phyloP scores from a whole-genome alignment of 64 coral and sea anemone genomes.

The Porites lutea region DNA sequence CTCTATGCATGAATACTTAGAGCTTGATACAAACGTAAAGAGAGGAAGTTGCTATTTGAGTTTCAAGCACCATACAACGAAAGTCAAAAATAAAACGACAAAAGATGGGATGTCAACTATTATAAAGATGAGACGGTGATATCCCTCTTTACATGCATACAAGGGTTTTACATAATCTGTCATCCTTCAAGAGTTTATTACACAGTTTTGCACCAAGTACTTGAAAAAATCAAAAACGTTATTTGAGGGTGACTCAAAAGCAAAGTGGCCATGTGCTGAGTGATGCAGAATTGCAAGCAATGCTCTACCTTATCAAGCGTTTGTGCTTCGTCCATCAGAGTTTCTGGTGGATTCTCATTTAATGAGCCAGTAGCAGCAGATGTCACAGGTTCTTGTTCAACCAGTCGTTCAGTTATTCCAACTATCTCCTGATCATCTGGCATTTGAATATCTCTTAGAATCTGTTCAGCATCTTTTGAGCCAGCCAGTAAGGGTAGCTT shows the following conservation, averaged over 20 bases:
- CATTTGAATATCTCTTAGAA: constrained; percentile 89
- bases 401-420: constrained; percentile 87
- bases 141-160: too few relatives aligned
- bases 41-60: too few relatives aligned
- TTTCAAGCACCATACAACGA: too few relatives aligned
- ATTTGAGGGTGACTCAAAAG: neutral
- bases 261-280: neutral
- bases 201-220: too few relatives aligned
- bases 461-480: constrained; percentile 83
- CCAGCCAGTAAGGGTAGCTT: constrained; percentile 69
- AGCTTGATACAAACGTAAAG: too few relatives aligned
- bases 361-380: constrained; percentile 11
- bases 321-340: neutral
- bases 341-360: constrained; percentile 1
- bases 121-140: too few relatives aligned
- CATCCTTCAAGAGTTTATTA: too few relatives aligned
- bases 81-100: too few relatives aligned
- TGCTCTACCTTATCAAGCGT: constrained; percentile 36
- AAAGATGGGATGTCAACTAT: too few relatives aligned
- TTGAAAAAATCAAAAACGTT: too few relatives aligned
- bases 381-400: constrained; percentile 56
- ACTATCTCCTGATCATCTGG: constrained; percentile 88
- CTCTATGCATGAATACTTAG: too few relatives aligned
- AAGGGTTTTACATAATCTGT: too few relatives aligned
- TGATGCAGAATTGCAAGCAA: neutral